Base-by-base conservation (phyloP, 2,797 vertebrate species). In the Anguilla marmorata region DNA sequence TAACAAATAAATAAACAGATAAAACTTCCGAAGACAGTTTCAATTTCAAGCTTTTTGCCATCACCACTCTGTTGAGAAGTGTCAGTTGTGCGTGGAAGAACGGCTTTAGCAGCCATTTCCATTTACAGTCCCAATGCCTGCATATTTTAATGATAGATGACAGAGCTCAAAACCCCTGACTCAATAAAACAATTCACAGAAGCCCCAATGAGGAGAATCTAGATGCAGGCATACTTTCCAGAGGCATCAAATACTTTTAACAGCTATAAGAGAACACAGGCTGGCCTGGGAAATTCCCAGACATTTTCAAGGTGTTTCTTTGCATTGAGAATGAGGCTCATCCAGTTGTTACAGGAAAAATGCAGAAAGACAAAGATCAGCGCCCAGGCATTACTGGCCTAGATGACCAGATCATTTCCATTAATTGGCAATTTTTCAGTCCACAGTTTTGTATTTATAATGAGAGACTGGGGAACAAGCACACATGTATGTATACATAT, bases 301-400 rank as follows among this genome's bases (percentile, higher is more conserved):
- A 41, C 7, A 24, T 24, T 33, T 79, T 19, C 37, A 45, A 19
- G 16, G 21, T 1, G 41, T 33, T 7, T 50, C 21, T 19, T 24
- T 50, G 79, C 74, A 79, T 82, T 82, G 5, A 48, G 79, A 82
- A 82, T 50, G 79, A 82, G 79, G 41, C 79, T 82, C 79, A 50
- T 48, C 41, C 79, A 82, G 21, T 24, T 9, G 45, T 24, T 16
- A 41, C 3, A 33, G 30, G 14, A 58, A 33, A 69, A 86, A 76
- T 76, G 48, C 56, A 52, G 86, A 69, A 87, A 79, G 52, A 58
- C 58, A 21, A 79, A 21, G 33, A 41, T 58, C 48, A 79, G 69
- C 8, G 33, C 48, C 37, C 48, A 50, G 45, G 66, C 66, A 27
- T 45, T 86, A 21, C 11, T 41, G 6, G 50, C 27, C 66, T 14